Conservation (phyloP, 2,113 vertebrate genomes). For the Pholis gunnellus region DNA sequence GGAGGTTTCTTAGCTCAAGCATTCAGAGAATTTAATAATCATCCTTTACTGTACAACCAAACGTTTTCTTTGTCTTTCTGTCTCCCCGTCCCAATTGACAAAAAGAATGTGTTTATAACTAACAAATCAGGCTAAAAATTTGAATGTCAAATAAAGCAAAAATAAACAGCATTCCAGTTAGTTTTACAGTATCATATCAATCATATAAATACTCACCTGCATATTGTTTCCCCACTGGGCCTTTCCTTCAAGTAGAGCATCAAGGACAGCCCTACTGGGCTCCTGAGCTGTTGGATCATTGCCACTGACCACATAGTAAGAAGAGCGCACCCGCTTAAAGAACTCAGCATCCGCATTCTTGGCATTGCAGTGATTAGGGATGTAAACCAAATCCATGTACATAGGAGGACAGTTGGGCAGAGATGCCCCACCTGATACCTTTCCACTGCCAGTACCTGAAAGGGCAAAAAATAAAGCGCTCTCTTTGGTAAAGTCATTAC, state of each 20-base stretch:
- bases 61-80: background rate
- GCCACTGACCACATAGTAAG: conserved; percentile 98
- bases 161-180: background rate
- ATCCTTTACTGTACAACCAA: background rate
- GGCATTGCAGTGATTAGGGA: conserved; percentile 97
- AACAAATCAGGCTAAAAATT: background rate
- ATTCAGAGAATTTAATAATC: background rate
- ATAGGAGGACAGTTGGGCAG: conserved; percentile 92
- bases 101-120: background rate
- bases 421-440: conserved; percentile 82
- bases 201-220: conserved; percentile 85
- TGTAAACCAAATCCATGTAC: conserved; percentile 97
- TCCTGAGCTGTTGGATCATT: conserved; percentile 92
- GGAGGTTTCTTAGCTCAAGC: background rate
- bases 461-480: background rate
- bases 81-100: background rate
- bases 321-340: conserved; percentile 94
- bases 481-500: background rate
- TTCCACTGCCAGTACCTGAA: conserved; percentile 87
- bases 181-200: background rate
- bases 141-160: background rate
- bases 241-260: conserved; percentile 95
- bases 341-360: conserved; percentile 97
- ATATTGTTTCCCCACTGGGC: conserved; percentile 94
- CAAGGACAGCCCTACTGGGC: conserved; percentile 92